Evolutionary conservation across 2,113 vertebrate genomes (phyloP).

Genomic region (Lampris megalopsis): DNA sequence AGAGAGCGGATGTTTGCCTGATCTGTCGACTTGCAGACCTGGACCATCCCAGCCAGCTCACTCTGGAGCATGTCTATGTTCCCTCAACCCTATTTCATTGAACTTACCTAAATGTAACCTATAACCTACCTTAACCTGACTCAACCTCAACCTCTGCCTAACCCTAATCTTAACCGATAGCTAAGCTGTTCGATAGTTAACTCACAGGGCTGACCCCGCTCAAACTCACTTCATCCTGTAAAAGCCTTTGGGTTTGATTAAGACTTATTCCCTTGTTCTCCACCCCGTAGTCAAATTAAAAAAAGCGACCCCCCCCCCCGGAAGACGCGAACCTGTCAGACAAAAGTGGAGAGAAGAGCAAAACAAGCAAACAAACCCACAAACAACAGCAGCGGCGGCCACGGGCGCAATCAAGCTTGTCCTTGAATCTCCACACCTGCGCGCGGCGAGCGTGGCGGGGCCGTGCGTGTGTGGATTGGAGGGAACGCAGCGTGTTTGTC

Average conservation of each 20-base stretch:
- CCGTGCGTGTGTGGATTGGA: constrained; percentile 65
- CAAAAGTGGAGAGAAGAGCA: constrained; percentile 52
- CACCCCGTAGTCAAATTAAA: constrained; percentile 44
- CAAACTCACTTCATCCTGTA: not conserved
- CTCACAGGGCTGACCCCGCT: no score
- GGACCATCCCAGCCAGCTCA: no score
- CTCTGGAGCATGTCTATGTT: no score
- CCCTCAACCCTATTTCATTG: no score
- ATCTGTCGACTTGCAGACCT: not conserved
- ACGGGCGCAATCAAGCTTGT: constrained; percentile 68
- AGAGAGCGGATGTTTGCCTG: not conserved
- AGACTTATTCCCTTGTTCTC: constrained; percentile 46
- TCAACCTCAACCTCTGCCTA: no score
- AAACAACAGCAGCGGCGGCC: constrained; percentile 59
- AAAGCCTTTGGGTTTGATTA: constrained; percentile 6
- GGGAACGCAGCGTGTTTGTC: constrained; percentile 77
- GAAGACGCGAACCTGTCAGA: constrained; percentile 62
- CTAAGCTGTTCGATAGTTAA: no score
- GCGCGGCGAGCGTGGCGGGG: constrained; percentile 60
- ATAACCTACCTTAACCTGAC: no score
- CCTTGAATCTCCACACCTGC: constrained; percentile 82
- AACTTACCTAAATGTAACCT: no score
- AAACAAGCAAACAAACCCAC: constrained; percentile 71
- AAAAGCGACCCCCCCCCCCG: constrained; percentile 33
- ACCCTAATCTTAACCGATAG: no score